phyloP scores from a whole-genome alignment of 1,140 invertebrate species.

The Diplogasteroides magnus region DNA sequence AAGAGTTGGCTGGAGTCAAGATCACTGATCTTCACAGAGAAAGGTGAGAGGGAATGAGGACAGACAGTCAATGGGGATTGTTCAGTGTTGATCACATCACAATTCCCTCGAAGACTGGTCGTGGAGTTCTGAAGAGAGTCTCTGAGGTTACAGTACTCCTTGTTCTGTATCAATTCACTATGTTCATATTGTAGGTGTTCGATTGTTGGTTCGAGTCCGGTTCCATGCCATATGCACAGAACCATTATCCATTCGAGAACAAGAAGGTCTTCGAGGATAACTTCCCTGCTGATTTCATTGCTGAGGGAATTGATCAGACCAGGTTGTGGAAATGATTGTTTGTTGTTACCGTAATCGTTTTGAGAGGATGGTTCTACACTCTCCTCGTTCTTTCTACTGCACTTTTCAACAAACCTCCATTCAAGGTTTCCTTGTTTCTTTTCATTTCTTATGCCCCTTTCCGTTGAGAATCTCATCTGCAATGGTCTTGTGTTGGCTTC shows the following conservation, averaged over 20 bases:
- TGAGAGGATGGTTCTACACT: slow-evolving; percentile 76
- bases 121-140: slow-evolving; percentile 75
- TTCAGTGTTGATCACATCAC: slow-evolving; percentile 78
- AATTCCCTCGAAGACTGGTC: slow-evolving; percentile 81
- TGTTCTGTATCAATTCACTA: too few species aligned
- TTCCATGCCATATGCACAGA: slow-evolving; percentile 96
- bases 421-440: slow-evolving; percentile 64
- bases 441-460: background rate
- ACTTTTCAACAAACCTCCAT: slow-evolving; percentile 91
- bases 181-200: slow-evolving; percentile 66
- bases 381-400: slow-evolving; percentile 89
- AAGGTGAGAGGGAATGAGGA: slow-evolving; percentile 58
- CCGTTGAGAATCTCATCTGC: slow-evolving; percentile 73
- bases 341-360: background rate
- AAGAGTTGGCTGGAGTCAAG: slow-evolving; percentile 72
- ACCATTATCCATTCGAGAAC: slow-evolving; percentile 87
- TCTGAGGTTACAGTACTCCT: slow-evolving; percentile 72
- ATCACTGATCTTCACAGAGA: slow-evolving; percentile 90
- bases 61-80: background rate
- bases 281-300: slow-evolving; percentile 99
- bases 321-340: slow-evolving; percentile 64
- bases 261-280: slow-evolving; percentile 81
- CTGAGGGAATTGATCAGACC: slow-evolving; percentile 93
- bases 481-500: slow-evolving; percentile 86
- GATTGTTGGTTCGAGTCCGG: slow-evolving; percentile 99